A percentile compares a stretch with the other conserved stretches of the same genome.
These are phyloP conservation scores for Pegoplata infirma DNA, from an alignment of 2,888 invertebrate genomes.

Conservation along the genomic window DNA sequence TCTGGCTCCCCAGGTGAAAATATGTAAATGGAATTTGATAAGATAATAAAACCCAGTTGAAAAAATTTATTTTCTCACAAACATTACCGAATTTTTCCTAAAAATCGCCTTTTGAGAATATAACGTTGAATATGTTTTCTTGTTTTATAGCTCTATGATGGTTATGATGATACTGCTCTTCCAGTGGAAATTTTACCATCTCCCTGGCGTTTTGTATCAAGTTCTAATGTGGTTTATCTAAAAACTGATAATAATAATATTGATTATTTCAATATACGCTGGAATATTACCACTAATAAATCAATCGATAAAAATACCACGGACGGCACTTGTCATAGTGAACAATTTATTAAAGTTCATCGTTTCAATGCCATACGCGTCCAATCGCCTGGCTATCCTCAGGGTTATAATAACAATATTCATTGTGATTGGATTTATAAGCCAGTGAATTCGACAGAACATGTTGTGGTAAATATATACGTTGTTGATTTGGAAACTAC, in stretches of 20 bases:
- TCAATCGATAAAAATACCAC: conserved; percentile 47
- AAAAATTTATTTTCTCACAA: no score
- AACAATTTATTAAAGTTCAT: conserved; percentile 65
- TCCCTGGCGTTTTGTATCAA: conserved; percentile 79
- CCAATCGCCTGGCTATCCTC: conserved; percentile 87
- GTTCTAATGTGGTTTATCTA: conserved; percentile 83
- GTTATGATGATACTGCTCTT: conserved; percentile 83
- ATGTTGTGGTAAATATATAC: conserved; percentile 81
- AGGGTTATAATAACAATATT: conserved; percentile 81
- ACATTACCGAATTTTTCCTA: no score
- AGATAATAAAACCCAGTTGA: no score
- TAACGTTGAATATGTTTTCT: no score
- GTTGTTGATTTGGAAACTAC: conserved; percentile 82
- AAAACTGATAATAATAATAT: conserved; percentile 67
- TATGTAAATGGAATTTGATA: no score
- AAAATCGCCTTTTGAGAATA: no score
- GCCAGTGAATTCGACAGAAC: conserved; percentile 80
- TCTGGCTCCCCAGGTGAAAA: no score
- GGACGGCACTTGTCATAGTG: conserved; percentile 65
- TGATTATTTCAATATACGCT: conserved; percentile 70
- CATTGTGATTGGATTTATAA: conserved; percentile 88
- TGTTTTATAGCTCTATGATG: conserved; percentile 91
- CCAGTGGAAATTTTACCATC: conserved; percentile 65
- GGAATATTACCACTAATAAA: conserved; percentile 69
- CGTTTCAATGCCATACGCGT: conserved; percentile 74